These are phyloP conservation scores for Gymnobelideus leadbeateri DNA, from an alignment of 2,113 vertebrate species.

Conservation along the genomic window DNA sequence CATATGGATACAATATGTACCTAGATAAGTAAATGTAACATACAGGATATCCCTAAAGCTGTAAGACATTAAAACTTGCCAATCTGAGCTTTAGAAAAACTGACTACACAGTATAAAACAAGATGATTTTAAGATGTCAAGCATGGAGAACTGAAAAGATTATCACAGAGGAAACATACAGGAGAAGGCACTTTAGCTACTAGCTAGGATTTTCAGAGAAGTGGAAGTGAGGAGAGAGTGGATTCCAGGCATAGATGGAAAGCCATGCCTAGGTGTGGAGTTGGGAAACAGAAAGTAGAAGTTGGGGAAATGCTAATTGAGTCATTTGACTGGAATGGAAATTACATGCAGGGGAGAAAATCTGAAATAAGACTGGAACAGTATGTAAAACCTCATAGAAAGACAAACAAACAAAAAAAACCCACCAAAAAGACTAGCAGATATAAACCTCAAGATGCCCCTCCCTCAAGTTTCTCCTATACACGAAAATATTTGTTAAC, in stretches of 20 bases:
- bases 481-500: neutral
- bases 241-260: neutral
- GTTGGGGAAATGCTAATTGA: neutral
- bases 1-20: neutral
- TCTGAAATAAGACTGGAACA: neutral
- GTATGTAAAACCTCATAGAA: neutral
- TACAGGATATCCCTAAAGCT: neutral
- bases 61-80: neutral
- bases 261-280: neutral
- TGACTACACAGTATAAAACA: neutral
- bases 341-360: neutral
- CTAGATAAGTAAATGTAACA: neutral
- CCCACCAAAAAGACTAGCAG: too few relatives aligned
- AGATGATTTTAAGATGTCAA: neutral
- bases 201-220: neutral
- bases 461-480: neutral
- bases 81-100: neutral
- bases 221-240: neutral
- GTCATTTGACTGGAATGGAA: neutral
- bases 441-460: neutral
- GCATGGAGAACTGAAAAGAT: neutral
- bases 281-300: neutral
- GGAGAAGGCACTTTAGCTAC: neutral
- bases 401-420: neutral
- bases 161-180: neutral